phyloP scores from a whole-genome alignment of 2,888 invertebrate genomes.

The Cordilura impudica region DNA sequence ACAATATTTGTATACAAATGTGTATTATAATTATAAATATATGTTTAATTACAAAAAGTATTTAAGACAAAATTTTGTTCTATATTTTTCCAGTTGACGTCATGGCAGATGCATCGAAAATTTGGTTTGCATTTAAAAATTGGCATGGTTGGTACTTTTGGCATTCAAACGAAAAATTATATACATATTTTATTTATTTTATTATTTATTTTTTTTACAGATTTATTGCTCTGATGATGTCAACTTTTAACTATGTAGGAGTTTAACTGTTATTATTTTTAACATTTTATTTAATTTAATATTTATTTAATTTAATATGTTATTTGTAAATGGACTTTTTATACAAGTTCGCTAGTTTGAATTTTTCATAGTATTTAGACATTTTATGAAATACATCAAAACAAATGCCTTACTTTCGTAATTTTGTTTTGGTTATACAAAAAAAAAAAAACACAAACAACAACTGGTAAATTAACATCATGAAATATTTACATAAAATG shows the following conservation, averaged over 20 bases:
- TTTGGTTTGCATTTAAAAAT: background rate
- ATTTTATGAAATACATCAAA: slow-evolving; percentile 60
- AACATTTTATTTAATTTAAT: slow-evolving; percentile 17
- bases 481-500: slow-evolving; percentile 46
- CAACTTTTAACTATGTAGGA: slow-evolving; percentile 24
- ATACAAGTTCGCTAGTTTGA: slow-evolving; percentile 12
- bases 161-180: background rate
- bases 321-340: slow-evolving; percentile 28
- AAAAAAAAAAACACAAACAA: background rate
- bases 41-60: background rate
- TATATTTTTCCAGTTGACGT: slow-evolving; percentile 53
- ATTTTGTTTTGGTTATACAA: slow-evolving; percentile 51
- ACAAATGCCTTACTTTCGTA: slow-evolving; percentile 25
- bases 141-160: slow-evolving; percentile 30
- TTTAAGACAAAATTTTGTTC: background rate
- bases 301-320: slow-evolving; percentile 27
- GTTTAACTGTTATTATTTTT: slow-evolving; percentile 7
- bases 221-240: slow-evolving; percentile 23
- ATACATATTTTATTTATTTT: background rate
- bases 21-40: background rate
- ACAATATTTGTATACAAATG: background rate
- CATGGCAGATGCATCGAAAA: slow-evolving; percentile 21
- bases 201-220: slow-evolving; percentile 21
- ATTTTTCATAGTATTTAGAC: slow-evolving; percentile 41
- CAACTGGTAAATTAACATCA: slow-evolving; percentile 21